Evolutionary conservation across 2,113 vertebrate species (phyloP), one percentile per base, ranked within the genome.

Genomic region (Harpagus bidentatus): DNA sequence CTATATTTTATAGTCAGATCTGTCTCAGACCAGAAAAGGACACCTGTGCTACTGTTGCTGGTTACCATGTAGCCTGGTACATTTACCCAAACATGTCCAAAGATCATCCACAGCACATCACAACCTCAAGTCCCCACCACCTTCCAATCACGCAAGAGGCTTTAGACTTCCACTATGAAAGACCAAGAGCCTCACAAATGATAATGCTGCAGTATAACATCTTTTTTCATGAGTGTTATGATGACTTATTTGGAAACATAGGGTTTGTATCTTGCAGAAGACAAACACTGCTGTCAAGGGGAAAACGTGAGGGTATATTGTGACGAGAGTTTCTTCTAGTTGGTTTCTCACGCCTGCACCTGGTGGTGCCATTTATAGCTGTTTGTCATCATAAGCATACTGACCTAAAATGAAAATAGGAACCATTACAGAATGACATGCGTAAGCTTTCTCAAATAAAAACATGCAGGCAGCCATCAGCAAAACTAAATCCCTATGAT

Each of bases 401-500:
- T 93, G 76, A 88, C 94, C 88, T 83, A 79, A 94, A 95, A 95
- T 91, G 76, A 94, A 96, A 94, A 93, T 63, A 88, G 70, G 85
- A 81, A 71, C 36, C 19, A 78, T 86, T 92, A 74, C 69, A 74
- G 76, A 90, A 88, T 36, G 55, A 81, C 26, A 90, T 25, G 86
- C 0, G 0, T 83, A 94, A 93, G 76, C 80, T 92, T 94, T 82
- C 86, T 81, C 71, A 90, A 83, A 93, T 53, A 66, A 93, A 96
- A 96, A 38, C 20, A 65, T 31, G 61, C 59, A 83, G 59, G 55
- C 85, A 93, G 26, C 38, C 72, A 92, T 92, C 67, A 95, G 79
- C 72, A 94, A 65, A 96, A 90, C 72, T 74, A 91, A 86, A 92
- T 78, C 84, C 72, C 81, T 83, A 90, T 43, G 63, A 96, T 88